These are phyloP conservation scores for Monopis laevigella DNA, from an alignment of 2,888 invertebrate genomes.

Conservation along the genomic window DNA sequence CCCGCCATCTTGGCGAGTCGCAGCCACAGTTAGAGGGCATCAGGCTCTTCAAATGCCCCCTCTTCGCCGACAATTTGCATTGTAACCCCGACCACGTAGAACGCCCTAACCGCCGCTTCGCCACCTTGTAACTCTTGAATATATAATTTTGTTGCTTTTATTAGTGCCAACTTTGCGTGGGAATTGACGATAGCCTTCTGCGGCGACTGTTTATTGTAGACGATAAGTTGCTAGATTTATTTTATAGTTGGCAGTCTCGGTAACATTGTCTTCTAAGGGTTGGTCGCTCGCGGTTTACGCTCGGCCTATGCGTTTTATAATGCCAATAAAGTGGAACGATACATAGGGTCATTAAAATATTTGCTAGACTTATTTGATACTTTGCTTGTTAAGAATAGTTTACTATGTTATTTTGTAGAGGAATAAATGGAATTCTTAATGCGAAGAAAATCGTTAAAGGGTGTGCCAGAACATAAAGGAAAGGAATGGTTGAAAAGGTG, in stretches of 20 bases:
- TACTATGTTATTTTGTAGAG: not conserved
- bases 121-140: conserved; percentile 67
- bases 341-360: conserved; percentile 58
- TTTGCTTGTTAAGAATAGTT: conserved; percentile 17
- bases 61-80: conserved; percentile 60
- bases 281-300: conserved; percentile 36
- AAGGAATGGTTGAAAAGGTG: conserved; percentile 29
- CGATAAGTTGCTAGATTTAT: conserved; percentile 65
- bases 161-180: conserved; percentile 66
- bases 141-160: conserved; percentile 68
- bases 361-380: conserved; percentile 61
- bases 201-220: conserved; percentile 55
- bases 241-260: conserved; percentile 45
- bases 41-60: conserved; percentile 43
- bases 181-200: conserved; percentile 63
- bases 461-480: conserved; percentile 4
- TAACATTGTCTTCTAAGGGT: conserved; percentile 49
- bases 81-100: conserved; percentile 66
- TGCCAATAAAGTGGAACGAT: conserved; percentile 56
- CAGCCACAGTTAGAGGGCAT: conserved; percentile 59
- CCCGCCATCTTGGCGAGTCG: conserved; percentile 63
- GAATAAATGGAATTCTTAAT: not conserved
- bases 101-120: conserved; percentile 59
- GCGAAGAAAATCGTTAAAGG: conserved; percentile 8
- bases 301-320: conserved; percentile 41